Base-by-base conservation (phyloP, 2,113 vertebrate genomes). In the Syngnathoides biaculeatus region DNA sequence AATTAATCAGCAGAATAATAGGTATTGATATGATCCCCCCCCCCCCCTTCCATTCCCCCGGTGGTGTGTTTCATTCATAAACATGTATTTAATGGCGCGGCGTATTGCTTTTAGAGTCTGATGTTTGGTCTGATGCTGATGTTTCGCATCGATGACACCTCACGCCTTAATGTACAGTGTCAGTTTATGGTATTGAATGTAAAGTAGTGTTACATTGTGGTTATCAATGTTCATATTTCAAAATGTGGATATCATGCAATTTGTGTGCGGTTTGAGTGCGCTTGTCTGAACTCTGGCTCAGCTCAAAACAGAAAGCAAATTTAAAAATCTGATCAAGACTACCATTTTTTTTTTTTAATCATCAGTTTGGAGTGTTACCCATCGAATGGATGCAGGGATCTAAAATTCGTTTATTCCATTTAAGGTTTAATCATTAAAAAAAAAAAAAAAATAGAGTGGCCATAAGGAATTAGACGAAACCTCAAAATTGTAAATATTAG, bases 91-190 rank as follows among this genome's bases (percentile, higher is more conserved):
- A 71, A 80, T 79, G 83, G 71, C 69, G 80, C 68, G 65, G 69
- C 85, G 71, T 71, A 74, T 83, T 82, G 71, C 66, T 78, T 82
- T 79, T 78, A 63, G 35, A 84, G 65, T 70, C 68, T 72, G 79
- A 74, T 70, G 71, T 78, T 86, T 75, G 86, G 66, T 70, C 68
- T 72, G 79, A 74, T 70, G 71, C 79, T 86, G 77, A 87, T 84
- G 77, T 83, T 74, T 74, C 68, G 68, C 78, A 80, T 89, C 77
- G 71, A 81, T 62, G 67, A 82, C 83, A 89, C 92, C 89, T 83
- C 87, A 91, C 87, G 92, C 91, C 92, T 93, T 93, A 92, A 92
- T 92, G 85, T 90, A 89, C 87, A 89, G 77, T 81, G 72, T 79
- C 78, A 17, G 74, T 80, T 74, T 87, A 64, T 84, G 81, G 84